phyloP scores from a whole-genome alignment of 1,140 invertebrate genomes.

The Hyphantria cunea region DNA sequence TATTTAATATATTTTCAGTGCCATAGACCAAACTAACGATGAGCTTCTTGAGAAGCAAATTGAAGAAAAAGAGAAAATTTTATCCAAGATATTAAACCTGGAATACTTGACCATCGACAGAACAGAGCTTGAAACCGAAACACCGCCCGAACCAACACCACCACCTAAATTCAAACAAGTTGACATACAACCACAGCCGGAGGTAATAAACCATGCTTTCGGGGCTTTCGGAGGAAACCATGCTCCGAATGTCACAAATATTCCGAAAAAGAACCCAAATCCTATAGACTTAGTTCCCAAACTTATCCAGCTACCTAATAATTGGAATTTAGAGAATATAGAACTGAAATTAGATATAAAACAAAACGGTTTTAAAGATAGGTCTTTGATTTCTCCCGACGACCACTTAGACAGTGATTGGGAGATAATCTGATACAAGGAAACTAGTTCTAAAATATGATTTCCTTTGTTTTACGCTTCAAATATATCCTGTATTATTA shows the following conservation, averaged over 20 bases:
- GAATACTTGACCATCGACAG: slow-evolving; percentile 70
- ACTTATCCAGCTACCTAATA: slow-evolving; percentile 68
- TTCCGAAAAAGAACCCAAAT: slow-evolving; percentile 39
- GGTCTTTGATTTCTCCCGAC: slow-evolving; percentile 52
- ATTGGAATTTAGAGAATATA: slow-evolving; percentile 71
- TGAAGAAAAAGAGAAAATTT: slow-evolving; percentile 76
- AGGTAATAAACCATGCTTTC: slow-evolving; percentile 9
- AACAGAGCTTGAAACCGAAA: slow-evolving; percentile 10
- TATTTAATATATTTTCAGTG: slow-evolving; percentile 43
- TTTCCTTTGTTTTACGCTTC: background rate
- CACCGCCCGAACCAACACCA: background rate
- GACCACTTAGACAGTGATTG: slow-evolving; percentile 68
- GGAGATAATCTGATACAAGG: slow-evolving; percentile 64
- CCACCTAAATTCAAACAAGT: slow-evolving; percentile 16
- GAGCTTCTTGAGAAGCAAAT: slow-evolving; percentile 72
- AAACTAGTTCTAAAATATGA: background rate
- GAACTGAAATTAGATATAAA: slow-evolving; percentile 63
- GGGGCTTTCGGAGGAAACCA: too few relatives aligned
- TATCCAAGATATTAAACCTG: slow-evolving; percentile 76
- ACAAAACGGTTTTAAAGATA: slow-evolving; percentile 51
- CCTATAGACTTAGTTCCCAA: slow-evolving; percentile 65
- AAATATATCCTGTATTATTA: too few relatives aligned
- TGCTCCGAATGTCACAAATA: slow-evolving; percentile 25
- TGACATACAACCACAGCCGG: slow-evolving; percentile 11
- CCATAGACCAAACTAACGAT: slow-evolving; percentile 53